Evolutionary conservation across 64 coral and sea anemone species (phyloP).

Genomic region (Acropora tenuis): DNA sequence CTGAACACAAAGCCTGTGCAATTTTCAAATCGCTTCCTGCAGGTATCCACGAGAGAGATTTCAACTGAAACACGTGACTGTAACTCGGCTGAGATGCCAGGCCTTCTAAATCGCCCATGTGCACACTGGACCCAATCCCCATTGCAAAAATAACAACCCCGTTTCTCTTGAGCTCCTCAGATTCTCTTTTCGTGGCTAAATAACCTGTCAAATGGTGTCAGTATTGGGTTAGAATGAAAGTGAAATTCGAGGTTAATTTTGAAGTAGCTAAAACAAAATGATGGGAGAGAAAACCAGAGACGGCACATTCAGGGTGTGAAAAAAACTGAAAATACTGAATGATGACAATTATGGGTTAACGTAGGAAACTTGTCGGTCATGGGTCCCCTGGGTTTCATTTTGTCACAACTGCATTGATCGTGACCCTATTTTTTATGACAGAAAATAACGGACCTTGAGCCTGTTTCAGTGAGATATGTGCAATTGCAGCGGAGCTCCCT

Average conservation of each 20-base stretch:
- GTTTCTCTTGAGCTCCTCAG: background rate
- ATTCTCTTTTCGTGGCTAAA: background rate
- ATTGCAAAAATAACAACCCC: slow-evolving; percentile 17
- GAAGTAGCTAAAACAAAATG: too few relatives aligned
- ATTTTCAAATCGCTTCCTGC: background rate
- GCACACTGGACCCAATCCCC: background rate
- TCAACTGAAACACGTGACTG: slow-evolving; percentile 20
- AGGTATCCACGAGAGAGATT: background rate
- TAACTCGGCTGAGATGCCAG: background rate
- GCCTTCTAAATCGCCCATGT: background rate
- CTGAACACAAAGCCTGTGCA: slow-evolving; percentile 21
- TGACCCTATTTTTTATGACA: too few relatives aligned
- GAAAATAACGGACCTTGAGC: too few relatives aligned
- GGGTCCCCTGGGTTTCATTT: too few relatives aligned
- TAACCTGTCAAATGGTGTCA: background rate
- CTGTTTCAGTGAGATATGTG: too few relatives aligned
- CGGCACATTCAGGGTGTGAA: too few relatives aligned
- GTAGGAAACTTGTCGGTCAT: too few relatives aligned
- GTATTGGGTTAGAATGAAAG: background rate
- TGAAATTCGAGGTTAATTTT: background rate
- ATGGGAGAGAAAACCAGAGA: too few relatives aligned
- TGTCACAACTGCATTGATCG: too few relatives aligned
- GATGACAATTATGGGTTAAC: too few relatives aligned
- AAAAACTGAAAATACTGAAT: too few relatives aligned
- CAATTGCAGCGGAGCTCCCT: too few relatives aligned